Conservation (phyloP, 2,113 vertebrate species). For the Atrichornis clamosus region DNA sequence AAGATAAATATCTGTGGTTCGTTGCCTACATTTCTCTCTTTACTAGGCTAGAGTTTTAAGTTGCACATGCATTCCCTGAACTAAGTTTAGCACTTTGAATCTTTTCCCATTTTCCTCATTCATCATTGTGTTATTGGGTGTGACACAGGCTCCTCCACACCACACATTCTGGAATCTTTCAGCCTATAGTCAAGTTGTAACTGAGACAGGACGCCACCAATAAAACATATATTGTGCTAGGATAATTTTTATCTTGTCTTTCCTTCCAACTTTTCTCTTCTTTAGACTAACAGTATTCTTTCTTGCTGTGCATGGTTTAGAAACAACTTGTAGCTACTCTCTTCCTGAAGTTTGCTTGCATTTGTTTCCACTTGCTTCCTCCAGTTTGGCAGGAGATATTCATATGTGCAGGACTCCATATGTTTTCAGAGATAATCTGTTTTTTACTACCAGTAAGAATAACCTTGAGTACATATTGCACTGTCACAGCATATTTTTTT, state of each 20-base stretch:
- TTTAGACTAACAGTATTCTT: not conserved
- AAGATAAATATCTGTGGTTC: too few species aligned
- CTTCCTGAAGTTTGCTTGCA: not conserved
- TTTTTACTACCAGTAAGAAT: constrained; percentile 64
- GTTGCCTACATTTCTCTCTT: not conserved
- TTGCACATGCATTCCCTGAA: not conserved
- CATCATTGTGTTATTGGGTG: not conserved
- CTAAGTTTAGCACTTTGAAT: not conserved
- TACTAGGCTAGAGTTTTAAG: not conserved
- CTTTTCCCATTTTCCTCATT: not conserved
- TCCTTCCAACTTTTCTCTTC: not conserved
- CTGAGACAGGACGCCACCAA: not conserved
- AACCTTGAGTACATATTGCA: constrained; percentile 54
- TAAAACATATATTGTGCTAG: not conserved
- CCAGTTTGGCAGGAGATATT: not conserved
- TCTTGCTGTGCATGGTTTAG: not conserved
- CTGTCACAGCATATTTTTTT: constrained; percentile 58
- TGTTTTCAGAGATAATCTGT: constrained; percentile 50
- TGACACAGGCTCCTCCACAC: not conserved
- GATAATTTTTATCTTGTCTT: not conserved
- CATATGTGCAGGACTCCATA: not conserved
- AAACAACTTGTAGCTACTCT: not conserved
- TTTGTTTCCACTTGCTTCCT: not conserved
- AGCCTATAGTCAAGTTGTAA: not conserved
- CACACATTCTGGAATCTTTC: not conserved